These are phyloP conservation scores for Phalacrocorax brasilianus DNA, from an alignment of 2,113 vertebrate genomes.

Conservation along the genomic window DNA sequence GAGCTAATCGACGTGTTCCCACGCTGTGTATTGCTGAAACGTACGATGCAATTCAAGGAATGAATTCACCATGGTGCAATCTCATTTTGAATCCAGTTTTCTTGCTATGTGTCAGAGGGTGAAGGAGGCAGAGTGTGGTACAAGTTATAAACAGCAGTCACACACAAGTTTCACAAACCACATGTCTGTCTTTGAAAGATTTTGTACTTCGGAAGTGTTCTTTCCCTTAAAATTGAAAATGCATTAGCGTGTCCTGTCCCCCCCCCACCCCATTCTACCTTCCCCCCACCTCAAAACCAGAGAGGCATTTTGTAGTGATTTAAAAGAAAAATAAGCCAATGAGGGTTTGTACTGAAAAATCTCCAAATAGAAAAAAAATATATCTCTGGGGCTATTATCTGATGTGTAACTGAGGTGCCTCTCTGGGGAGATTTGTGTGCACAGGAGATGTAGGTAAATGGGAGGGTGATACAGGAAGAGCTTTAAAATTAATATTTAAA, in stretches of 20 bases:
- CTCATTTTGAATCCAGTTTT: conserved; percentile 51
- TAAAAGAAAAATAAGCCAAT: neutral
- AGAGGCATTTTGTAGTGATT: neutral
- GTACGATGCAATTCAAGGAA: conserved; percentile 40
- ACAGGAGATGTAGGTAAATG: neutral
- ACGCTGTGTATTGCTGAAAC: conserved; percentile 53
- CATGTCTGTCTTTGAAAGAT: neutral
- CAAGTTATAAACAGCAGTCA: neutral
- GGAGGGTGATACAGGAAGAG: neutral
- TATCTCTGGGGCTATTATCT: neutral
- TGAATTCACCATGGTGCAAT: conserved; percentile 60
- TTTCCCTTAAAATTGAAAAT: neutral
- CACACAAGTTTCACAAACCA: neutral
- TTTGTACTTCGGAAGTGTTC: neutral
- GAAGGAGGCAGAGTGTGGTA: conserved; percentile 11
- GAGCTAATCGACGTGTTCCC: conserved; percentile 48
- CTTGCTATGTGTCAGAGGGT: conserved; percentile 49
- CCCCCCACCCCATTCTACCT: neutral
- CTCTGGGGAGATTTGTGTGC: neutral
- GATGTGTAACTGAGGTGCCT: neutral
- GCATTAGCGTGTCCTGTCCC: neutral
- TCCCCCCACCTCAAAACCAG: neutral
- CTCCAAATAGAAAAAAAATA: neutral
- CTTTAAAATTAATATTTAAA: neutral
- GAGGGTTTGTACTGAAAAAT: neutral